phyloP scores from a whole-genome alignment of 2,888 invertebrate genomes.

The Camptogramma bilineatum region DNA sequence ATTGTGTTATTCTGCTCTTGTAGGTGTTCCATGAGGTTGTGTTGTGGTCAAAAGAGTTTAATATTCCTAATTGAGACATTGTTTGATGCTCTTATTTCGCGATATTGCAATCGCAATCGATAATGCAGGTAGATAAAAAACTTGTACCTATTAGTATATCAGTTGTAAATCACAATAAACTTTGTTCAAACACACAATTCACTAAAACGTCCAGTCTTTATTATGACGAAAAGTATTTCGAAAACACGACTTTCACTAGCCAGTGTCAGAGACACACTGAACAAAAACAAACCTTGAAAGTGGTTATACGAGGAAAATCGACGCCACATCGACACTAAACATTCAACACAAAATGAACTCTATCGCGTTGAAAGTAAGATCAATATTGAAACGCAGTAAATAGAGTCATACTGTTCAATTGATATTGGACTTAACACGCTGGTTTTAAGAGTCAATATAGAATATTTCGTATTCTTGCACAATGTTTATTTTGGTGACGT shows the following conservation, averaged over 20 bases:
- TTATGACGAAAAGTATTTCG: neutral
- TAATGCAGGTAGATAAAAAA: too few relatives aligned
- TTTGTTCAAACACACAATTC: too few relatives aligned
- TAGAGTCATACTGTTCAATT: too few relatives aligned
- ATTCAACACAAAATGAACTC: neutral
- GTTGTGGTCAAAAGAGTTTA: slow-evolving; percentile 18
- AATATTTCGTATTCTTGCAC: neutral
- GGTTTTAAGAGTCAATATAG: neutral
- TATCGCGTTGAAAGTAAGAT: neutral
- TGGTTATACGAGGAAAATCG: neutral
- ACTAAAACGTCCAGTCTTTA: too few relatives aligned
- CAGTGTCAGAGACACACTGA: neutral
- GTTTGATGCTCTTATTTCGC: too few relatives aligned
- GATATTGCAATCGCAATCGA: too few relatives aligned
- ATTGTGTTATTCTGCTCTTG: slow-evolving; percentile 22
- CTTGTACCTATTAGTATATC: too few relatives aligned
- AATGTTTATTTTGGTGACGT: neutral
- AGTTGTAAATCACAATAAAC: too few relatives aligned
- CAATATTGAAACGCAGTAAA: neutral
- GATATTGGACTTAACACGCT: neutral
- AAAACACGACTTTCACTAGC: neutral
- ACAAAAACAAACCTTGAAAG: neutral
- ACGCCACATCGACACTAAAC: neutral
- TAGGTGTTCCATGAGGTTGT: slow-evolving; percentile 8
- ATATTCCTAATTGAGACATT: slow-evolving; percentile 14